Evolutionary conservation across 2,113 vertebrate species (phyloP).

Genomic region (Chaenogobius annularis): DNA sequence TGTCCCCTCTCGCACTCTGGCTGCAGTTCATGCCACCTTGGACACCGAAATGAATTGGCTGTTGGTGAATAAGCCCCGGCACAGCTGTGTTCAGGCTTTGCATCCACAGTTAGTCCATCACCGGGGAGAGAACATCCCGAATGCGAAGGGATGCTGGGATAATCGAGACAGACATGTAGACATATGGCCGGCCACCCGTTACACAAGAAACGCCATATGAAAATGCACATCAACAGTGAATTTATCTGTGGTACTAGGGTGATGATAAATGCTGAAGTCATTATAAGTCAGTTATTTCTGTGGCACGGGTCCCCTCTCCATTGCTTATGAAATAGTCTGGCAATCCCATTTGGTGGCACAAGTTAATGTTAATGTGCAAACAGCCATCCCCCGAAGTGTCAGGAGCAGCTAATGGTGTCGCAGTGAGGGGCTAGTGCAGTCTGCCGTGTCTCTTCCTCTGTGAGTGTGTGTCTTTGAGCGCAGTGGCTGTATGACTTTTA

Average conservation of each 20-base stretch:
- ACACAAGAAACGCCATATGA: slow-evolving; percentile 14
- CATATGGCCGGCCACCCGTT: slow-evolving; percentile 23
- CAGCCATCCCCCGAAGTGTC: slow-evolving; percentile 35
- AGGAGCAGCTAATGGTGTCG: slow-evolving; percentile 31
- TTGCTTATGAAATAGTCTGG: slow-evolving; percentile 25
- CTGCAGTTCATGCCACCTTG: slow-evolving; percentile 15
- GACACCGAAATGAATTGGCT: slow-evolving; percentile 66
- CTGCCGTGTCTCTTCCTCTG: slow-evolving; percentile 6
- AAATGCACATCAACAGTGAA: slow-evolving; percentile 13
- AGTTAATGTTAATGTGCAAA: slow-evolving; percentile 22
- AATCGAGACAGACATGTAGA: slow-evolving; percentile 28
- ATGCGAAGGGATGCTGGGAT: slow-evolving; percentile 13
- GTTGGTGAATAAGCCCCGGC: slow-evolving; percentile 53
- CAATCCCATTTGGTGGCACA: slow-evolving; percentile 7
- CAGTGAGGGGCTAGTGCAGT: slow-evolving; percentile 13
- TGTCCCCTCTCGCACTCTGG: background rate
- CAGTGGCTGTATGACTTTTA: background rate
- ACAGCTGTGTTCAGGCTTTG: slow-evolving; percentile 62
- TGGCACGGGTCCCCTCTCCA: background rate
- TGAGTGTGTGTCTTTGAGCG: slow-evolving; percentile 15
- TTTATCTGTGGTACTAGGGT: slow-evolving; percentile 10
- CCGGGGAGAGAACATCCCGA: slow-evolving; percentile 22
- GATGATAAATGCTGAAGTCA: slow-evolving; percentile 13
- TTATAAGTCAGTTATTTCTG: slow-evolving; percentile 23
- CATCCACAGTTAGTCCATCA: slow-evolving; percentile 48